Evolutionary conservation across 2,113 vertebrate genomes (phyloP).

Genomic region (Ginglymostoma cirratum): DNA sequence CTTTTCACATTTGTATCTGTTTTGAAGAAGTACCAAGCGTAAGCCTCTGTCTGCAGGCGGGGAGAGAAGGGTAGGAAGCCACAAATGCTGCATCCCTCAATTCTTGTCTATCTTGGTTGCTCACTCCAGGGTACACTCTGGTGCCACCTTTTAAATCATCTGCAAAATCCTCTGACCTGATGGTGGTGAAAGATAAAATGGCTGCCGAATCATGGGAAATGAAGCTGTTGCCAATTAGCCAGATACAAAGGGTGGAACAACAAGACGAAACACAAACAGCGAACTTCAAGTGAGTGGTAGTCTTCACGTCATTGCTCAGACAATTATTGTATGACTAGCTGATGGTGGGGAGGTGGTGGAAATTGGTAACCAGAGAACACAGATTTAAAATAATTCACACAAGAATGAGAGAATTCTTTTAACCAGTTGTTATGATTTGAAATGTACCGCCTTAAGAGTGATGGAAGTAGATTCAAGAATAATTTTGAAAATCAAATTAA

Average conservation of each 20-base stretch:
- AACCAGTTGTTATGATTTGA: background rate
- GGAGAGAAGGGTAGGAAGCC: background rate
- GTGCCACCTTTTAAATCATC: slow-evolving; percentile 69
- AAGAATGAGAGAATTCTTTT: background rate
- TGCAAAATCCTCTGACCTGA: slow-evolving; percentile 65
- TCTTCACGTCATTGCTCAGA: background rate
- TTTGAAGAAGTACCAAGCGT: background rate
- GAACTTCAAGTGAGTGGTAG: slow-evolving; percentile 64
- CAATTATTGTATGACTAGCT: background rate
- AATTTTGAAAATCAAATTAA: background rate
- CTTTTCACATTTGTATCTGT: background rate
- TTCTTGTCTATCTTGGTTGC: background rate
- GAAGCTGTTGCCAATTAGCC: slow-evolving; percentile 56
- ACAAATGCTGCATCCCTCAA: background rate
- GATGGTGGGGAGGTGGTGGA: too few species aligned
- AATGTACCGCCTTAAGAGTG: background rate
- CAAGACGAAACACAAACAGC: slow-evolving; percentile 54
- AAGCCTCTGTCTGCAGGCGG: background rate
- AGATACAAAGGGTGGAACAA: slow-evolving; percentile 45
- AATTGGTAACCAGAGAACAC: background rate
- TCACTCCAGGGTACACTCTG: slow-evolving; percentile 59
- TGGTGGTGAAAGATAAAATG: slow-evolving; percentile 57
- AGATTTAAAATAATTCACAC: background rate
- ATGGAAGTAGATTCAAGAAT: background rate
- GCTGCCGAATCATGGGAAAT: slow-evolving; percentile 66